Evolutionary conservation across 2,888 invertebrate species (phyloP).

Genomic region (Alsophila aescularia): DNA sequence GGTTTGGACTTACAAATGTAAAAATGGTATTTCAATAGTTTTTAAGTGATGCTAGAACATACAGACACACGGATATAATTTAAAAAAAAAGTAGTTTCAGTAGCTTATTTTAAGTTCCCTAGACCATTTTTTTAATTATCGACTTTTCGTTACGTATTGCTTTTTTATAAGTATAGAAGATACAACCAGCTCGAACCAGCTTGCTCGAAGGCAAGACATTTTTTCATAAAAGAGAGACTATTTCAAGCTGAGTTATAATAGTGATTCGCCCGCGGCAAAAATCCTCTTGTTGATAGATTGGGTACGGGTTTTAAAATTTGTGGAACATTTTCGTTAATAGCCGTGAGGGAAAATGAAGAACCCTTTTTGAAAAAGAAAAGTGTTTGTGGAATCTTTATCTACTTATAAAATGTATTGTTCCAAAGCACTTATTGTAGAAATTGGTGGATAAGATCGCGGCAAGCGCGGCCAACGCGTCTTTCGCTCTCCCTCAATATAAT

Average conservation of each 20-base stretch:
- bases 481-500: conserved; percentile 46
- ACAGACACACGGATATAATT: too few relatives aligned
- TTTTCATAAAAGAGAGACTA: conserved; percentile 13
- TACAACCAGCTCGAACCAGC: too few relatives aligned
- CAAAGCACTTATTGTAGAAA: conserved; percentile 40
- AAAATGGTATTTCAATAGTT: too few relatives aligned
- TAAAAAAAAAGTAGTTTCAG: too few relatives aligned
- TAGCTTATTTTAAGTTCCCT: too few relatives aligned
- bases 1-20: too few relatives aligned
- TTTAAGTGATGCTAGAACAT: too few relatives aligned
- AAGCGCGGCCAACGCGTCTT: conserved; percentile 37
- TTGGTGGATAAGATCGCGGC: conserved; percentile 39
- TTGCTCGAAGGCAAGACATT: neutral
- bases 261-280: conserved; percentile 27
- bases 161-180: too few relatives aligned
- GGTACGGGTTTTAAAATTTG: conserved; percentile 22
- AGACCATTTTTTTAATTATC: too few relatives aligned
- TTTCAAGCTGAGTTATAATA: conserved; percentile 23
- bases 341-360: conserved; percentile 6
- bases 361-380: conserved; percentile 11
- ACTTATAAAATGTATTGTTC: conserved; percentile 31
- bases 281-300: conserved; percentile 26
- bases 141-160: too few relatives aligned
- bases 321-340: conserved; percentile 16
- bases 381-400: conserved; percentile 9